phyloP scores from a whole-genome alignment of 2,113 vertebrate genomes.

The Spermophilus dauricus region DNA sequence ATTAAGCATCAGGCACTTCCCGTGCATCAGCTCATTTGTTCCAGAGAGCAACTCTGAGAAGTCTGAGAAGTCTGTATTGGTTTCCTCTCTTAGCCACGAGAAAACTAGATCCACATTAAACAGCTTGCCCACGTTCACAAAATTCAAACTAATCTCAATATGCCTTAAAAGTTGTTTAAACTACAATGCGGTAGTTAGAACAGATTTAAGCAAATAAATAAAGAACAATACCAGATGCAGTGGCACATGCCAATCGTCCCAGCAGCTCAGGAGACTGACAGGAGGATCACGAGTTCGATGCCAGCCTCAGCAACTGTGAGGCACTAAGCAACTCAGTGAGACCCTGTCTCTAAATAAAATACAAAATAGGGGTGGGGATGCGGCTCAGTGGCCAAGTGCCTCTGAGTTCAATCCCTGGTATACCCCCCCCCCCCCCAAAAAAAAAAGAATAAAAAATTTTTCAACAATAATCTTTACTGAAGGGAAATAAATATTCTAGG shows the following conservation, averaged over 20 bases:
- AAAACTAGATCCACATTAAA: neutral
- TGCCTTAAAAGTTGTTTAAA: conserved; percentile 38
- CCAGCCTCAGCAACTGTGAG: too few species aligned
- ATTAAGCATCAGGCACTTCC: neutral
- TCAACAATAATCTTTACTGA: neutral
- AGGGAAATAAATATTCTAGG: conserved; percentile 15
- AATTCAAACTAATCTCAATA: conserved; percentile 20
- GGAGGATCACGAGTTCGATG: too few species aligned
- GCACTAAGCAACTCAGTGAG: too few species aligned
- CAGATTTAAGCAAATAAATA: conserved; percentile 37
- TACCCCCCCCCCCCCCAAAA: fast-evolving
- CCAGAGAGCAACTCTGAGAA: neutral
- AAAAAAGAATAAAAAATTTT: neutral
- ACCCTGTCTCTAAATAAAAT: too few species aligned
- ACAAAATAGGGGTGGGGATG: too few species aligned
- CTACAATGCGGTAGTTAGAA: neutral
- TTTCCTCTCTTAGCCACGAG: neutral
- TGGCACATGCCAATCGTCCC: too few species aligned
- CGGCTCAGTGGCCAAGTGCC: too few species aligned
- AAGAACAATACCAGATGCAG: neutral
- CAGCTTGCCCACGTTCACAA: neutral
- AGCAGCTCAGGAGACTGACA: too few species aligned
- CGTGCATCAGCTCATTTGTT: neutral
- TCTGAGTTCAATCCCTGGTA: too few species aligned
- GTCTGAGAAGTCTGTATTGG: neutral